Conservation (phyloP, 2,888 invertebrate species). For the Rotaria magnacalcarata region DNA sequence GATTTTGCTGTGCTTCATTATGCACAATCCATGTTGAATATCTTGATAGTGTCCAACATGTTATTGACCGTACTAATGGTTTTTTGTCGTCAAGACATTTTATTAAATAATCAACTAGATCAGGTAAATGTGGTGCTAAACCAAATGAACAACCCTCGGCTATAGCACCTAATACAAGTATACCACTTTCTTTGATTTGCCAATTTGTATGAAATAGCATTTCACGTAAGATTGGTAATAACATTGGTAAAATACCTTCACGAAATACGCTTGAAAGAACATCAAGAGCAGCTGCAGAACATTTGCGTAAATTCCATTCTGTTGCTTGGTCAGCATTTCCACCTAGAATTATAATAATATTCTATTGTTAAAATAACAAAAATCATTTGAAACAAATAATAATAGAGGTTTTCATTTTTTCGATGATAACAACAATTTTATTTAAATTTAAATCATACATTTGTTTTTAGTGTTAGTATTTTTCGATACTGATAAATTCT, state of each 20-base stretch:
- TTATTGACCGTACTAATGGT: slow-evolving; percentile 91
- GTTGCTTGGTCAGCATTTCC: slow-evolving; percentile 39
- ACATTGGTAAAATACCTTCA: slow-evolving; percentile 83
- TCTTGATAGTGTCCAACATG: slow-evolving; percentile 95
- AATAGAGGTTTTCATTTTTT: too few relatives aligned
- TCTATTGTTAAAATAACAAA: too few relatives aligned
- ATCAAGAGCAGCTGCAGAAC: slow-evolving; percentile 94
- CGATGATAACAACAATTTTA: too few relatives aligned
- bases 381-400: too few relatives aligned
- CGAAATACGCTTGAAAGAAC: slow-evolving; percentile 92
- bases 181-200: slow-evolving; percentile 91
- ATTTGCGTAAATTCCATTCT: slow-evolving; percentile 69
- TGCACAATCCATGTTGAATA: slow-evolving; percentile 97
- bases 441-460: too few relatives aligned
- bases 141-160: slow-evolving; percentile 86
- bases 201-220: slow-evolving; percentile 89
- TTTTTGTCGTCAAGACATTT: slow-evolving; percentile 85
- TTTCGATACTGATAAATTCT: too few relatives aligned
- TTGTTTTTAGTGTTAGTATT: too few relatives aligned
- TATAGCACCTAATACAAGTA: slow-evolving; percentile 83
- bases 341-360: background rate
- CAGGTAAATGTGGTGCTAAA: slow-evolving; percentile 90
- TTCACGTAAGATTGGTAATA: slow-evolving; percentile 91
- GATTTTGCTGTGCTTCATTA: slow-evolving; percentile 75
- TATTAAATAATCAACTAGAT: slow-evolving; percentile 90